Conservation (phyloP, 1,140 invertebrate species). For the Caenorhabditis tropicalis region DNA sequence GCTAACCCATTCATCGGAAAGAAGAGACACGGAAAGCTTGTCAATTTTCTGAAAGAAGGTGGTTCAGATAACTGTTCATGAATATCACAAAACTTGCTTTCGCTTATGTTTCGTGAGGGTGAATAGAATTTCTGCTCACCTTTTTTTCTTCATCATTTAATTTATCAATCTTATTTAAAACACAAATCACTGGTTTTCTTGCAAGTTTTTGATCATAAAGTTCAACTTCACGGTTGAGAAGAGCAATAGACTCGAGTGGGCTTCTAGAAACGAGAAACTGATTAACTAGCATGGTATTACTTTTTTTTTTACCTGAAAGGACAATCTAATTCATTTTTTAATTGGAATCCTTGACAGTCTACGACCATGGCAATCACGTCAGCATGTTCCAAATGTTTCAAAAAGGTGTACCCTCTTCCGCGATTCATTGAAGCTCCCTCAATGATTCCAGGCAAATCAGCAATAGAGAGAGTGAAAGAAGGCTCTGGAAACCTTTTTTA, state of each 20-base stretch:
- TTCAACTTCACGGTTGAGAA: conserved; percentile 67
- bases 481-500: conserved; percentile 9
- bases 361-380: conserved; percentile 86
- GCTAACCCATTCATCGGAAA: conserved; percentile 44
- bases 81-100: no score
- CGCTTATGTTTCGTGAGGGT: no score
- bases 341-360: conserved; percentile 66
- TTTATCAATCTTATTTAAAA: conserved; percentile 66
- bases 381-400: conserved; percentile 87
- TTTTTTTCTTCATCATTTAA: conserved; percentile 50
- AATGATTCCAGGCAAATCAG: conserved; percentile 89
- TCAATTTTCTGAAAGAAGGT: conserved; percentile 52
- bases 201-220: conserved; percentile 59
- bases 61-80: no score
- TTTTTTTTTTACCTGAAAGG: conserved; percentile 66
- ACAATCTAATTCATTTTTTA: conserved; percentile 60
- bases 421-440: conserved; percentile 89
- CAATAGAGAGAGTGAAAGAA: conserved; percentile 79
- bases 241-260: conserved; percentile 63
- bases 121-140: no score
- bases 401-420: conserved; percentile 76
- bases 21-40: conserved; percentile 24
- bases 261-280: conserved; percentile 59
- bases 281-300: no score
- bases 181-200: conserved; percentile 63